These are phyloP conservation scores for Tupiocoris notatus DNA, from an alignment of 2,888 invertebrate species.

Conservation along the genomic window DNA sequence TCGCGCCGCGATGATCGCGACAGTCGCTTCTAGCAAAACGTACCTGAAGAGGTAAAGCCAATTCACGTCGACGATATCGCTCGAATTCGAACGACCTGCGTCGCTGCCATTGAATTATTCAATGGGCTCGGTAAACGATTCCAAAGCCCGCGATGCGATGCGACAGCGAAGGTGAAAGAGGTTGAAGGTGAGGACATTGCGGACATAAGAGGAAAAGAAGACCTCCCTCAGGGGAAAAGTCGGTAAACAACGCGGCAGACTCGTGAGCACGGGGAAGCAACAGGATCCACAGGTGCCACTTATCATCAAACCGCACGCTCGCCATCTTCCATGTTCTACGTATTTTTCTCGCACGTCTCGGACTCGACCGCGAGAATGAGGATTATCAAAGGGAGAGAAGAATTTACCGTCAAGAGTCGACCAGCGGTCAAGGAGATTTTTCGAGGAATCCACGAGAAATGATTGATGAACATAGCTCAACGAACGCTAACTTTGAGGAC, in stretches of 20 bases:
- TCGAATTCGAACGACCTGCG: not conserved
- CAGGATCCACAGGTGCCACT: not conserved
- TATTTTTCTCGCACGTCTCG: not conserved
- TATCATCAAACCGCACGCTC: not conserved
- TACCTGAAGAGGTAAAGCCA: not conserved
- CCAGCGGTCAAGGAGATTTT: too few species aligned
- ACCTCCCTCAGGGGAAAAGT: not conserved
- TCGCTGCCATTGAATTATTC: slow-evolving; percentile 20
- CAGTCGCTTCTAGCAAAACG: too few species aligned
- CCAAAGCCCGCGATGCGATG: not conserved
- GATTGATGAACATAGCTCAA: too few species aligned
- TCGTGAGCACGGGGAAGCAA: not conserved
- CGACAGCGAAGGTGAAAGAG: not conserved
- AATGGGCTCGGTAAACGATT: slow-evolving; percentile 4
- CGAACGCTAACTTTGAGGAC: too few species aligned
- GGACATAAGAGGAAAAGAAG: not conserved
- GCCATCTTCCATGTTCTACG: too few species aligned
- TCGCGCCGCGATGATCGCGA: too few species aligned
- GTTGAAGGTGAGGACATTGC: not conserved
- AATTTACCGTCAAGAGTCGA: too few species aligned
- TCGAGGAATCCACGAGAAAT: too few species aligned
- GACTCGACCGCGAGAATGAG: not conserved
- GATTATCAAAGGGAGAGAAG: too few species aligned
- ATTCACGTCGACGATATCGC: not conserved
- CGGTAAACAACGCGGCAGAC: not conserved